Evolutionary conservation across 1,140 invertebrate genomes (phyloP).

Genomic region (Ganaspis sp.): DNA sequence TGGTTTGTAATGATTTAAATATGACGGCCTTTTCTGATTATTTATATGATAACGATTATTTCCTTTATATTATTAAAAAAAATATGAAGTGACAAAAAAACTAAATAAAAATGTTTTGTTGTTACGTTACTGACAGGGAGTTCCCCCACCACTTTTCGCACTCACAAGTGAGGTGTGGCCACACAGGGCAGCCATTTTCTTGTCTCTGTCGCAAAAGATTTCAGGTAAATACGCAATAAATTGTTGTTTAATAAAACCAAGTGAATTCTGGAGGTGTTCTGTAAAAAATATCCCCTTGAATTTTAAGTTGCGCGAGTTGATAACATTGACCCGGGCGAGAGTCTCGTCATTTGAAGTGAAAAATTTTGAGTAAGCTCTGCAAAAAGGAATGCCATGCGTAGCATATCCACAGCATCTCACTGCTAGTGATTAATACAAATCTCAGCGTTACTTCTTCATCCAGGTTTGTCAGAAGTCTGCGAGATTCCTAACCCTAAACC

Average conservation of each 20-base stretch:
- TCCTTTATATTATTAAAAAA: too few species aligned
- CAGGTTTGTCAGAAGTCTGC: slow-evolving; percentile 27
- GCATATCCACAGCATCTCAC: slow-evolving; percentile 39
- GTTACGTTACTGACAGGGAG: slow-evolving; percentile 48
- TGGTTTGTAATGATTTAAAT: too few species aligned
- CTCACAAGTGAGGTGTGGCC: slow-evolving; percentile 75
- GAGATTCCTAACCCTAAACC: background rate
- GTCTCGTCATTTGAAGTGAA: slow-evolving; percentile 52
- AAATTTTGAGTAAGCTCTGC: slow-evolving; percentile 43
- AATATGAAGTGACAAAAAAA: background rate
- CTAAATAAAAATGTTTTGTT: background rate
- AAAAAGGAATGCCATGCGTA: slow-evolving; percentile 58
- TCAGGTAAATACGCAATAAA: slow-evolving; percentile 73
- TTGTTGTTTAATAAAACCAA: slow-evolving; percentile 36
- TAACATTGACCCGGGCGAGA: slow-evolving; percentile 21
- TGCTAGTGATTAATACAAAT: slow-evolving; percentile 21
- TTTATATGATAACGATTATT: too few species aligned
- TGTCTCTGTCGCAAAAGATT: slow-evolving; percentile 74
- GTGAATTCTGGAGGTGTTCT: slow-evolving; percentile 29
- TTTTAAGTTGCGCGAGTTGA: background rate
- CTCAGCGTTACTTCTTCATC: slow-evolving; percentile 20
- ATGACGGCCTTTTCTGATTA: too few species aligned
- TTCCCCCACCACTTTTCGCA: slow-evolving; percentile 51
- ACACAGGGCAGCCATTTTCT: slow-evolving; percentile 76
- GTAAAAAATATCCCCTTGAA: slow-evolving; percentile 33